phyloP scores from a whole-genome alignment of 2,888 invertebrate genomes.

The Mimas tiliae region DNA sequence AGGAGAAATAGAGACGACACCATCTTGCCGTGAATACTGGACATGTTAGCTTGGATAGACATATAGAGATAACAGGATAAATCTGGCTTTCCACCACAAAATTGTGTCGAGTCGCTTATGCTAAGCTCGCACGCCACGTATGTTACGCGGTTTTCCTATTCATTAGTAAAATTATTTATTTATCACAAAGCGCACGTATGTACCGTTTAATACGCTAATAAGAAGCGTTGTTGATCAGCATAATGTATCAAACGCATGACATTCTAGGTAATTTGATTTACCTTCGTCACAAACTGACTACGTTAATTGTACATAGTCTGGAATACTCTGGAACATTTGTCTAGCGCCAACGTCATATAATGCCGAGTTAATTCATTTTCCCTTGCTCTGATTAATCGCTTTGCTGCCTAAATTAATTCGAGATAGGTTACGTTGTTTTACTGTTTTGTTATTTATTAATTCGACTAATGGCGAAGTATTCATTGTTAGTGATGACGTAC shows the following conservation, averaged over 20 bases:
- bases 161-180: neutral
- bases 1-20: no score
- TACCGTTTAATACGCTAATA: slow-evolving; percentile 8
- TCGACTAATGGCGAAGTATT: neutral
- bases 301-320: slow-evolving; percentile 11
- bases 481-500: neutral
- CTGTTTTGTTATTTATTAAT: slow-evolving; percentile 6
- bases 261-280: slow-evolving; percentile 13
- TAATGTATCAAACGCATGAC: slow-evolving; percentile 6
- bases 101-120: no score
- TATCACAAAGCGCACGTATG: neutral
- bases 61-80: no score
- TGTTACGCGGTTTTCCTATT: neutral
- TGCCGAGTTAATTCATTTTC: slow-evolving; percentile 11
- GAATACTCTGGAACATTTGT: slow-evolving; percentile 2
- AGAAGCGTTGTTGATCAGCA: slow-evolving; percentile 8
- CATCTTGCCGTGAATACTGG: no score
- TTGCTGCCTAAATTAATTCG: neutral
- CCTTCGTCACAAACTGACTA: slow-evolving; percentile 20
- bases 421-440: neutral
- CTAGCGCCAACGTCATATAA: slow-evolving; percentile 16
- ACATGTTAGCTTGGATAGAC: no score
- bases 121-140: no score
- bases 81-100: no score
- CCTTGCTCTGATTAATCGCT: slow-evolving; percentile 1